Evolutionary conservation across 92 coral and sea anemone species (phyloP).

Genomic region (Actinernus sp.): DNA sequence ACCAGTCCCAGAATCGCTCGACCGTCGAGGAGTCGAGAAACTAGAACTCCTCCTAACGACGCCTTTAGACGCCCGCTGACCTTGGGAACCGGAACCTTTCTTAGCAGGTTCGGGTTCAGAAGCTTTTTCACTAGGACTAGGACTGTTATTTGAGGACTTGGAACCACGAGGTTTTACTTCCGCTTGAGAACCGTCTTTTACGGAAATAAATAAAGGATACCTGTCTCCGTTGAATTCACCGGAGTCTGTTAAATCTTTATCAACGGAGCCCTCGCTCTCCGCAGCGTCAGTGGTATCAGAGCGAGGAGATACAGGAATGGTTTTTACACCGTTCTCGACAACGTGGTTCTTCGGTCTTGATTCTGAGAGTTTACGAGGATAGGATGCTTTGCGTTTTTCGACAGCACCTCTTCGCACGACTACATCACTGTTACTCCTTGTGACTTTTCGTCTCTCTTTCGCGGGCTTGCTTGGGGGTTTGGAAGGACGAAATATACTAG

Average conservation of each 20-base stretch:
- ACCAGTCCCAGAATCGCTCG: slow-evolving; percentile 9
- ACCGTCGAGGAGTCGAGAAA: slow-evolving; percentile 9
- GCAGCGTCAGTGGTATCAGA: slow-evolving; percentile 29
- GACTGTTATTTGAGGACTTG: slow-evolving; percentile 7
- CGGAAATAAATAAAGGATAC: slow-evolving; percentile 84
- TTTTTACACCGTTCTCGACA: slow-evolving; percentile 41
- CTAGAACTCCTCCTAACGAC: slow-evolving; percentile 12
- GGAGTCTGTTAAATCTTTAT: slow-evolving; percentile 16
- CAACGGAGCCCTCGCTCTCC: background rate
- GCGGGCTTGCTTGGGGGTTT: slow-evolving; percentile 44
- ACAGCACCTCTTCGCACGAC: slow-evolving; percentile 57
- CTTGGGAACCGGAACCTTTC: background rate
- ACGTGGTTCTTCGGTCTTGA: slow-evolving; percentile 22
- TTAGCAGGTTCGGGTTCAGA: background rate
- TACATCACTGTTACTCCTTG: slow-evolving; percentile 88
- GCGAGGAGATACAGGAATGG: slow-evolving; percentile 28
- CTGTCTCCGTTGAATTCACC: slow-evolving; percentile 53
- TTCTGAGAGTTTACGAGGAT: slow-evolving; percentile 60
- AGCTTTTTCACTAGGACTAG: background rate
- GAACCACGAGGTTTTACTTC: slow-evolving; percentile 70
- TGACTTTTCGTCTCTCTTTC: slow-evolving; percentile 58
- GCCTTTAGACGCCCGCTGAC: background rate
- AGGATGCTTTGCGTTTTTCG: slow-evolving; percentile 74
- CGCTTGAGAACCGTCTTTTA: slow-evolving; percentile 50
- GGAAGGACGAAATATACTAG: slow-evolving; percentile 62